Evolutionary conservation across 2,797 vertebrate genomes (phyloP), one percentile per base, ranked within the genome.

Genomic region (Coregonus suidteri): DNA sequence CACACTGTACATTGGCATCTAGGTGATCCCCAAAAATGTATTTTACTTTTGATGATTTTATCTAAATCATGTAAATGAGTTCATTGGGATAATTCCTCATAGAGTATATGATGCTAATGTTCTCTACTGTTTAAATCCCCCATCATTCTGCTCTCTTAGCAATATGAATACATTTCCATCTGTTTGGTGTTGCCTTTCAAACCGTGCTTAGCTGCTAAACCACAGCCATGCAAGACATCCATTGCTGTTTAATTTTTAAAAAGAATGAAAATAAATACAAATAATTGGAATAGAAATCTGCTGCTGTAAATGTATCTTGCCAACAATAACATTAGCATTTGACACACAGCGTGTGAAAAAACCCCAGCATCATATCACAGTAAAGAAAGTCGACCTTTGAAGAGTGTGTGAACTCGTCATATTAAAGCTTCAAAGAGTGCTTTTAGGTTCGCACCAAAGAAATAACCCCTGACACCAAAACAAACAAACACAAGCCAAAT

Each of bases 271-370:
- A 35, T 35, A 62, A 68, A 83, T 25, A 25, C 25, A 81, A 86
- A 77, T 89, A 82, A 80, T 81, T 69, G 86, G 41, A 92, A 91
- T 90, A 90, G 91, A 92, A 92, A 90, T 86, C 90, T 84, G 52
- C 82, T 1, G 72, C 82, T 83, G 88, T 90, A 90, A 93, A 93
- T 92, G 88, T 87, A 78, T 83, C 86, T 88, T 79, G 86, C 91
- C 93, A 92, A 93, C 91, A 93, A 93, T 88, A 93, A 94, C 90
- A 92, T 93, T 93, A 94, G 91, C 89, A 85, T 93, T 93, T 94
- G 92, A 94, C 93, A 92, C 87, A 79, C 86, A 84, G 86, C 87
- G 81, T 90, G 88, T 91, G 87, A 83, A 82, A 86, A 85, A 87
- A 88, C 79, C 76, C 64, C 74, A 72, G 83, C 84, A 82, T 91